Percentiles rank a stretch among this genome's conserved stretches.
Evolutionary conservation across 1,140 invertebrate species (phyloP).

Genomic region (roundworm (Caenorhabditis elegans)): WBcel235 BX284605.5:2128001-2128500

Average conservation of each 20-base stretch:
- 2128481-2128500: no score
- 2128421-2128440: no score
- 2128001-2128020: slow-evolving; percentile 77
- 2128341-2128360: no score
- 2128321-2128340: no score
- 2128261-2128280: slow-evolving; percentile 60
- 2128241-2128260: slow-evolving; percentile 62
- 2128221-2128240: slow-evolving; percentile 61
- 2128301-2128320: background rate
- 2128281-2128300: slow-evolving; percentile 49
- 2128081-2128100: slow-evolving; percentile 74
- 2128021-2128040: slow-evolving; percentile 78
- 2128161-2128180: slow-evolving; percentile 64
- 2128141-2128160: slow-evolving; percentile 41
- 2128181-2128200: slow-evolving; percentile 65
- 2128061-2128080: slow-evolving; percentile 81
- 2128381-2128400: no score
- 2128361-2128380: no score
- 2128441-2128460: no score
- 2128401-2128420: no score
- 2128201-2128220: slow-evolving; percentile 53
- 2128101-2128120: slow-evolving; percentile 74
- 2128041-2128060: slow-evolving; percentile 89
- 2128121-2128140: slow-evolving; percentile 52
- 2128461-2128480: no score